Evolutionary conservation across 1,140 invertebrate species (phyloP), one percentile per base, ranked within the genome.

Genomic region (Thaumetopoea pityocampa): DNA sequence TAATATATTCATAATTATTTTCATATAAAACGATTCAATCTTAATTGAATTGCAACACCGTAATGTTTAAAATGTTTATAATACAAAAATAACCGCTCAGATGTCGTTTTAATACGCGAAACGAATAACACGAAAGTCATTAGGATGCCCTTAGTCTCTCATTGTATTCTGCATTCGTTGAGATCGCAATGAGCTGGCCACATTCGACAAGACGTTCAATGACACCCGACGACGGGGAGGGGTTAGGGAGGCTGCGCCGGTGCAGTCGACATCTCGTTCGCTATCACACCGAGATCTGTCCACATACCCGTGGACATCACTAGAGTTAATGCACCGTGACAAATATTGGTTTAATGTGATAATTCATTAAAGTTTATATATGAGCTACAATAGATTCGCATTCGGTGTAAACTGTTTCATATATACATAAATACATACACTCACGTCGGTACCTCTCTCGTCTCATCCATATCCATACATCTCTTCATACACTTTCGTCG

Each of bases 231-330:
- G 30, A 28, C 37, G 30, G 26, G 40, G 50, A 30, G 43, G 53
- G 54, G 52, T 62, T 45, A 53, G 53, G 42, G 36, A 63, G 62
- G 57, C 59, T 70, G 59, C 65, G 60, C 59, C 61, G 53, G 57
- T 67, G 72, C 66, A 69, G 58, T 63, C 61, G 65, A 77, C 72
- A 71, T 69, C 69, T 69, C 51, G 55, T 49, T 55, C 53, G 60
- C 61, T 73, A 73, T 77, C 69, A 51, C 51, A 29, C 46, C 40
- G 40, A 52, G 59, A 71, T 69, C 67, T 68, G 64, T 67, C 59
- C 67, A 72, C 64, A 63, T 53, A 49, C 46, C 47, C 34, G n/a
- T 26, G 4, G 34, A 51, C 16, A 6, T 50, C 8, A 3, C 7
- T 11, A 24, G 44, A 29, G 51, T n/a, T 51, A 34, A 15, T 47